Evolutionary conservation across 2,888 invertebrate genomes (phyloP).

Genomic region (Dryobota labecula): DNA sequence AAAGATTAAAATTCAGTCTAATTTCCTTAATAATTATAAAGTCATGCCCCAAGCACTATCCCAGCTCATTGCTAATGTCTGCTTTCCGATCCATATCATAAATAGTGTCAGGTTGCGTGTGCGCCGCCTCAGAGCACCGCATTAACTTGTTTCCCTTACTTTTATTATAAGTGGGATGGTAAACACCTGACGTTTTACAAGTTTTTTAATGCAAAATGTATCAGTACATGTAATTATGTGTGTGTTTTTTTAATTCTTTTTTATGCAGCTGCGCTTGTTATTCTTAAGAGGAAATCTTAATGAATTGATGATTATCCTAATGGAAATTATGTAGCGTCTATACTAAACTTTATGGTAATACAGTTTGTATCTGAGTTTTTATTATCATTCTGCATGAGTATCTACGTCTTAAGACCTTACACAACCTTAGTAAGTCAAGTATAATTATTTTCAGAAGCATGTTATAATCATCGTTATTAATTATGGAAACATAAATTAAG

Average conservation of each 20-base stretch:
- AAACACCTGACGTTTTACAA: constrained; percentile 37
- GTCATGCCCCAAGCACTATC: constrained; percentile 22
- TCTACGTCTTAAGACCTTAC: not conserved
- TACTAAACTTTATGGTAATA: constrained; percentile 9
- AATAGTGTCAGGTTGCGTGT: constrained; percentile 48
- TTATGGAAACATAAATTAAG: constrained; percentile 2
- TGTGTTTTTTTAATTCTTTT: constrained; percentile 1
- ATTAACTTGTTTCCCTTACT: constrained; percentile 47
- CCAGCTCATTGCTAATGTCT: constrained; percentile 14
- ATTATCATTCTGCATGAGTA: not conserved
- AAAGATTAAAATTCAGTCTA: not conserved
- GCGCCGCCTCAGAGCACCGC: constrained; percentile 33
- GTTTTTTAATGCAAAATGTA: constrained; percentile 24
- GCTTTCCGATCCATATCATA: constrained; percentile 46
- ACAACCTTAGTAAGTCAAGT: not conserved
- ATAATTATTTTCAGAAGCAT: not conserved
- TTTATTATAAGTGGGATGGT: constrained; percentile 28
- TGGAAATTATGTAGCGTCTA: constrained; percentile 13
- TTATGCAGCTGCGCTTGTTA: constrained; percentile 27
- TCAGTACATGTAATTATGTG: constrained; percentile 3
- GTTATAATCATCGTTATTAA: not conserved
- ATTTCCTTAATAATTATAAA: not conserved
- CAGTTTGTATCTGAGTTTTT: not conserved
- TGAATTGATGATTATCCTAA: constrained; percentile 22
- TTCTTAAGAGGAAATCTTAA: constrained; percentile 31